Evolutionary conservation across 2,797 vertebrate genomes (phyloP).

Genomic region (Aphelocoma californica): DNA sequence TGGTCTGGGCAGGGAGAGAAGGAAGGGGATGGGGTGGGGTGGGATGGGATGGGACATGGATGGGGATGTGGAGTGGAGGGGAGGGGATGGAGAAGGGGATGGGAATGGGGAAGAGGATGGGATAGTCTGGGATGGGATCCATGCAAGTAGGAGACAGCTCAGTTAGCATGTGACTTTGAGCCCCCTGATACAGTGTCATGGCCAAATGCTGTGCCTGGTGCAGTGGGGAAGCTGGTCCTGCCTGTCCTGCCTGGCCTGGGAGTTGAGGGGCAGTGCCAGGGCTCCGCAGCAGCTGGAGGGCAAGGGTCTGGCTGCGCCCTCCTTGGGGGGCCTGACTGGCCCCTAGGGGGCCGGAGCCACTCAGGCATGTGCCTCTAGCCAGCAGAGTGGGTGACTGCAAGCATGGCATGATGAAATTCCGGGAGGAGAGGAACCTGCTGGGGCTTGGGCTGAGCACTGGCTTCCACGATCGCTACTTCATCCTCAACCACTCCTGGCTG

Average conservation of each 20-base stretch:
- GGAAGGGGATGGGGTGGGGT: background rate
- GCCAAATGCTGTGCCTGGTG: background rate
- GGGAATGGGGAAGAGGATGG: background rate
- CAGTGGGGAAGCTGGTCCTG: background rate
- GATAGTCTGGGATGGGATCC: background rate
- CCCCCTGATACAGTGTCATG: accelerated
- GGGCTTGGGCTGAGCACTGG: constrained; percentile 82
- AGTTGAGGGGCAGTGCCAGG: background rate
- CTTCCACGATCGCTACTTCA: constrained; percentile 93
- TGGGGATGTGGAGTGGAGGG: background rate
- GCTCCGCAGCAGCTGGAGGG: background rate
- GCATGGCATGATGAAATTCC: constrained; percentile 91
- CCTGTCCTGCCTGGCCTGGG: background rate
- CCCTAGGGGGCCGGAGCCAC: background rate
- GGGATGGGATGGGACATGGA: background rate
- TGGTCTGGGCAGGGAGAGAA: background rate
- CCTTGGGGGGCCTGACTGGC: background rate
- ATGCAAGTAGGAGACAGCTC: background rate
- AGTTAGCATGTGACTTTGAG: background rate
- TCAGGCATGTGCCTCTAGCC: constrained; percentile 64
- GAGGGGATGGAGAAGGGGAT: background rate
- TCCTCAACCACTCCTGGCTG: constrained; percentile 84
- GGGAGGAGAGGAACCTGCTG: constrained; percentile 87
- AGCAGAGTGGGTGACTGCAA: constrained; percentile 86
- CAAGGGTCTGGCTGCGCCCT: background rate